Conservation (phyloP, 2,888 invertebrate genomes). For the Mesorhabditis sp. region DNA sequence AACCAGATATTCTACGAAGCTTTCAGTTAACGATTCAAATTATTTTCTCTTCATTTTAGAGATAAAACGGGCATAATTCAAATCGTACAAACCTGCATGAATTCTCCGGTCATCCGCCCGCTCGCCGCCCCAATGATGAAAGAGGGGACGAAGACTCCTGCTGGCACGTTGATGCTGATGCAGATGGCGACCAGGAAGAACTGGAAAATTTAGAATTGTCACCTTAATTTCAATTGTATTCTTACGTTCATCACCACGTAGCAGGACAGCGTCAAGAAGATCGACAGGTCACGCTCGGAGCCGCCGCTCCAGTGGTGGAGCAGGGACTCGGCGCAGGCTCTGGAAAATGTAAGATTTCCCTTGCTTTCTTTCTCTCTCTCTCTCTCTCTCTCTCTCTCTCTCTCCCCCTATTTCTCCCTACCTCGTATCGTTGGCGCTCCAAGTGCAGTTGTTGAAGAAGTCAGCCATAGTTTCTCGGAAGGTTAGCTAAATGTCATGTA, state of each 20-base stretch:
- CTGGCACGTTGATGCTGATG: constrained; percentile 41
- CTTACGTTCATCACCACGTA: constrained; percentile 35
- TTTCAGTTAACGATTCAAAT: no score
- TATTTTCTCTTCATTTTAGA: no score
- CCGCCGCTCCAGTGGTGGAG: constrained; percentile 42
- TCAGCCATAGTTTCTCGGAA: constrained; percentile 44
- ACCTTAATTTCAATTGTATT: neutral
- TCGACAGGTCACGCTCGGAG: constrained; percentile 28
- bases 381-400: no score
- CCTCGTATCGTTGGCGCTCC: constrained; percentile 29
- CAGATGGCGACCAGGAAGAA: constrained; percentile 42
- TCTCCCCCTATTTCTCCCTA: neutral
- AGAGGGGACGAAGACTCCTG: constrained; percentile 90
- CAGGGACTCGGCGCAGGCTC: constrained; percentile 25
- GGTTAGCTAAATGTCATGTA: constrained; percentile 15
- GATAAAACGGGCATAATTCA: no score
- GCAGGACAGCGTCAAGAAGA: constrained; percentile 31
- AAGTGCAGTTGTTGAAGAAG: constrained; percentile 42
- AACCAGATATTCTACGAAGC: no score
- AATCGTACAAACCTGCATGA: constrained; percentile 68
- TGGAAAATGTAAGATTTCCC: neutral
- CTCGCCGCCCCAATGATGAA: constrained; percentile 72
- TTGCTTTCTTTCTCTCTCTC: no score
- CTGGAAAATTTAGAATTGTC: constrained; percentile 16
- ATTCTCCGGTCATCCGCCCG: constrained; percentile 67